Conservation (phyloP, 2,797 vertebrate species). For the Gephyroberyx darwinii region DNA sequence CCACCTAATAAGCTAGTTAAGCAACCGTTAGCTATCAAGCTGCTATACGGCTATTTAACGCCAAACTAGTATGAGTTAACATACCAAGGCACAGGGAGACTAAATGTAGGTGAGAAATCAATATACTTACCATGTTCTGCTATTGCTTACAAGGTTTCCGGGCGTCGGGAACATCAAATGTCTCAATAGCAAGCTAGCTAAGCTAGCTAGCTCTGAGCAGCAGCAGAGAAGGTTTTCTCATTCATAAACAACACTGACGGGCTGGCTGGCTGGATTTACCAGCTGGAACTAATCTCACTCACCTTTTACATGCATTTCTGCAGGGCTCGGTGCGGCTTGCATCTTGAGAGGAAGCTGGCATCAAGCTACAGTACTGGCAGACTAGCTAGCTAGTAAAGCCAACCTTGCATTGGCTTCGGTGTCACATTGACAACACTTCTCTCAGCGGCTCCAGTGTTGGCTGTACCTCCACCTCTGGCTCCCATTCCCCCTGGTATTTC, state of each 20-base stretch:
- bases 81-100: neutral
- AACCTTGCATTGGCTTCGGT: constrained; percentile 25
- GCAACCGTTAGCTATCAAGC: no score
- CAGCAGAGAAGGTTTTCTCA: neutral
- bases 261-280: neutral
- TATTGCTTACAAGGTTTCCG: neutral
- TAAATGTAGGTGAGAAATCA: no score
- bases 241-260: neutral
- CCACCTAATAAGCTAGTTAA: no score
- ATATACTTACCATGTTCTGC: neutral
- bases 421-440: constrained; percentile 58
- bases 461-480: constrained; percentile 36
- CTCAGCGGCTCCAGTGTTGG: constrained; percentile 32
- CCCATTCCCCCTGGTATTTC: constrained; percentile 12
- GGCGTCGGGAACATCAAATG: neutral
- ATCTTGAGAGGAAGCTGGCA: constrained; percentile 24
- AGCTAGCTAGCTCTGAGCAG: constrained; percentile 33
- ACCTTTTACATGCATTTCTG: constrained; percentile 49
- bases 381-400: constrained; percentile 46
- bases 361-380: constrained; percentile 16
- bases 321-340: constrained; percentile 10
- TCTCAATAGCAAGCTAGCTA: constrained; percentile 28
- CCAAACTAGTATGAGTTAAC: neutral
- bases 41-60: neutral
- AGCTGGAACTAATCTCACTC: constrained; percentile 36